Evolutionary conservation across 2,797 vertebrate genomes (phyloP).

Genomic region (Muscicapa striata): DNA sequence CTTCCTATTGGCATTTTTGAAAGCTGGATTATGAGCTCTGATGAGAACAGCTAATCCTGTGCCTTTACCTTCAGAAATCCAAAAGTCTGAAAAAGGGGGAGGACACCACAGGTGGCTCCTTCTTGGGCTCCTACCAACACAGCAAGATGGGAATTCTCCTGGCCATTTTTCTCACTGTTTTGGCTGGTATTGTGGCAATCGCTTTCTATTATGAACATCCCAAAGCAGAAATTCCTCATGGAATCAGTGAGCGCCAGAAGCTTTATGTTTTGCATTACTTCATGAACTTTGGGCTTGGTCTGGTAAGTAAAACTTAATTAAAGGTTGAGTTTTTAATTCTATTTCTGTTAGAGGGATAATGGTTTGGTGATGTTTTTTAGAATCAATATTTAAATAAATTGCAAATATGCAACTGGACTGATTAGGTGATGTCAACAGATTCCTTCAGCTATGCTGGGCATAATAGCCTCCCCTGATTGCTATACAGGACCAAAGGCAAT

Average conservation of each 20-base stretch:
- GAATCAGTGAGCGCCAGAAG: background rate
- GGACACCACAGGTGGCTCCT: background rate
- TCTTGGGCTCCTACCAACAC: background rate
- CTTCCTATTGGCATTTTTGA: background rate
- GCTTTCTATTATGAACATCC: constrained; percentile 39
- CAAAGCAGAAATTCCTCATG: constrained; percentile 32
- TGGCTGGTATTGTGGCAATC: background rate
- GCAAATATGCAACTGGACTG: background rate
- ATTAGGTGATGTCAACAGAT: background rate
- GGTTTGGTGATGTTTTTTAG: background rate
- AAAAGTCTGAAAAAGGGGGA: background rate
- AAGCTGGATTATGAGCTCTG: background rate
- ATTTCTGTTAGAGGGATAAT: background rate
- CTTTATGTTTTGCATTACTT: background rate
- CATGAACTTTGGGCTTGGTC: background rate
- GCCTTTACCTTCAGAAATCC: background rate
- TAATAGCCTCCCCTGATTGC: background rate
- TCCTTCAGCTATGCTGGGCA: background rate
- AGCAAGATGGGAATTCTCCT: constrained; percentile 28
- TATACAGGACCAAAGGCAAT: background rate
- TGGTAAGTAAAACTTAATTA: constrained; percentile 45
- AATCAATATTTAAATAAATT: background rate
- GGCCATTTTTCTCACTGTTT: background rate
- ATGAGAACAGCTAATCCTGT: background rate
- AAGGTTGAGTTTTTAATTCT: background rate